These are phyloP conservation scores for Megathymus violae DNA, from an alignment of 1,140 invertebrate species.

Conservation along the genomic window DNA sequence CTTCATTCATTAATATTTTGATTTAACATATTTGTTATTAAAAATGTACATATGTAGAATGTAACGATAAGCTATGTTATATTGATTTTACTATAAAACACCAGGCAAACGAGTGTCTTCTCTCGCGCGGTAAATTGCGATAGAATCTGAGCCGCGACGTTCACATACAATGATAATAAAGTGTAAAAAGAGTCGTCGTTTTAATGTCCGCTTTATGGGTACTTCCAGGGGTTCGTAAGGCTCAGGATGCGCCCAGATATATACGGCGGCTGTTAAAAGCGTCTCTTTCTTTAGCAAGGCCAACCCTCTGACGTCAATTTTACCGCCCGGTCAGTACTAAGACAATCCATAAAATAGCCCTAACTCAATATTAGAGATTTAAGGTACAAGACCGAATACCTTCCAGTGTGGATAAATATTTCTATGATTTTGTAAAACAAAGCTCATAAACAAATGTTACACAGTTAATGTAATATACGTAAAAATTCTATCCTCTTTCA, in stretches of 20 bases:
- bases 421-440: not conserved
- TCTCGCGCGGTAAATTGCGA: constrained; percentile 67
- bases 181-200: constrained; percentile 80
- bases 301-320: constrained; percentile 47
- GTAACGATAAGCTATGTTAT: no score
- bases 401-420: not conserved
- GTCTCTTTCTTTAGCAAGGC: constrained; percentile 50
- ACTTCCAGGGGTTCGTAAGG: constrained; percentile 69
- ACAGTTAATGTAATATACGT: no score
- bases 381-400: constrained; percentile 4
- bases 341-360: constrained; percentile 49
- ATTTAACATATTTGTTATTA: no score
- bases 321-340: constrained; percentile 42
- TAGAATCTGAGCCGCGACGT: constrained; percentile 78
- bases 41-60: no score
- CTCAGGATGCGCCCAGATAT: constrained; percentile 69
- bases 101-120: constrained; percentile 61
- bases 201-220: constrained; percentile 80
- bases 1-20: no score
- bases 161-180: constrained; percentile 83
- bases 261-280: constrained; percentile 63
- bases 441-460: no score
- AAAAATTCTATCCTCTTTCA: no score
- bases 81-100: constrained; percentile 80
- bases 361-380: constrained; percentile 17